Evolutionary conservation across 1,140 invertebrate species (phyloP).

Genomic region (Oedothorax gibbosus): DNA sequence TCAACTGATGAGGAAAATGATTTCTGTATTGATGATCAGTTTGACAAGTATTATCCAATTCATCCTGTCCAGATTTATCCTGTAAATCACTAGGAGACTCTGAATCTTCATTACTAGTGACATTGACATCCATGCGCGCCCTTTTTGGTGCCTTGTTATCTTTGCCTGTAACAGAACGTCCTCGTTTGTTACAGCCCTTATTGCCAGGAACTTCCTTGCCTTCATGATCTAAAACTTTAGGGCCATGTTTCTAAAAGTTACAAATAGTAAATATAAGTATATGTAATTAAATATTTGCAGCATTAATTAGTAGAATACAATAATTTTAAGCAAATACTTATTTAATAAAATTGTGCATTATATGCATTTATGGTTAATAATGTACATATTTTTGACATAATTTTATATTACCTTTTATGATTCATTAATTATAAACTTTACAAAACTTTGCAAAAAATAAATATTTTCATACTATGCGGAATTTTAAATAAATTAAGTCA

Average conservation of each 20-base stretch:
- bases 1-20: slow-evolving; percentile 33
- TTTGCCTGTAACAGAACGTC: slow-evolving; percentile 34
- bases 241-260: slow-evolving; percentile 77
- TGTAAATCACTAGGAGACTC: too few species aligned
- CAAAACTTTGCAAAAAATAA: too few species aligned
- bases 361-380: neutral
- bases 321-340: neutral
- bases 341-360: neutral
- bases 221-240: slow-evolving; percentile 95
- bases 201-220: slow-evolving; percentile 97
- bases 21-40: too few species aligned
- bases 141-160: neutral
- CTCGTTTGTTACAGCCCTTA: slow-evolving; percentile 86
- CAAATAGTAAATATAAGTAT: too few species aligned
- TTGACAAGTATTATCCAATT: slow-evolving; percentile 33
- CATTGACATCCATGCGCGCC: slow-evolving; percentile 31
- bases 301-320: too few species aligned
- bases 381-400: too few species aligned
- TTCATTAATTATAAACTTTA: too few species aligned
- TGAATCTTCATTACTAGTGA: slow-evolving; percentile 48
- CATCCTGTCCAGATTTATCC: too few species aligned
- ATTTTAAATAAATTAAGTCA: too few species aligned
- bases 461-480: too few species aligned
- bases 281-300: too few species aligned
- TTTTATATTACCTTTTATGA: too few species aligned